Percentiles rank a stretch among this genome's conserved stretches.
Evolutionary conservation across 2,797 vertebrate species (phyloP).

Genomic region (Ambastaia sidthimunki): DNA sequence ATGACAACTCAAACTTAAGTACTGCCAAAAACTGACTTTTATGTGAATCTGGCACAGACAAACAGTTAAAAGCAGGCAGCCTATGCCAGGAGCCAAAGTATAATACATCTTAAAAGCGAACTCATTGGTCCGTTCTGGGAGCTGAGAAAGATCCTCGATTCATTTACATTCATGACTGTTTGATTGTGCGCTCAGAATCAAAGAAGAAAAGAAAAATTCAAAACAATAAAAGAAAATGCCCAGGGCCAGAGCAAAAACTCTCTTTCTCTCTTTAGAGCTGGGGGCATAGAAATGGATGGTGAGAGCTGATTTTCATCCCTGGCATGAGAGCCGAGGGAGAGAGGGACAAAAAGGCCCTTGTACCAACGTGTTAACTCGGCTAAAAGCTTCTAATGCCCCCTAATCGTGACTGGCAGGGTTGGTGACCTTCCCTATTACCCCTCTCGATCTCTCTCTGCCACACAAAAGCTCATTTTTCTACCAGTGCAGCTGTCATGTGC

Average conservation of each 20-base stretch:
- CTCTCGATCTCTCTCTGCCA: slow-evolving; percentile 43
- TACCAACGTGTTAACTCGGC: slow-evolving; percentile 73
- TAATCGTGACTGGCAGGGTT: slow-evolving; percentile 81
- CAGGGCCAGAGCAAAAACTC: slow-evolving; percentile 51
- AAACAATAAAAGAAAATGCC: slow-evolving; percentile 51
- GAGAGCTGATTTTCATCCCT: slow-evolving; percentile 63
- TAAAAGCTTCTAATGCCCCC: slow-evolving; percentile 74
- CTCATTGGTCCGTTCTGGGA: slow-evolving; percentile 24
- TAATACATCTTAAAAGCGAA: slow-evolving; percentile 44
- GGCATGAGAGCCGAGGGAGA: slow-evolving; percentile 59
- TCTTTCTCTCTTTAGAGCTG: slow-evolving; percentile 47
- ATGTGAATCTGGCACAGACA: slow-evolving; percentile 38
- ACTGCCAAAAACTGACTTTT: slow-evolving; percentile 42
- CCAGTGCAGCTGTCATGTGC: slow-evolving; percentile 55
- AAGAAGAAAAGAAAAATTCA: slow-evolving; percentile 39
- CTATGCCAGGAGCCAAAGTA: slow-evolving; percentile 31
- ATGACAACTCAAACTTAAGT: slow-evolving; percentile 38
- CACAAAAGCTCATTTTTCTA: slow-evolving; percentile 63
- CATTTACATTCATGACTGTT: slow-evolving; percentile 62
- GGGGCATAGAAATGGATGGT: slow-evolving; percentile 55
- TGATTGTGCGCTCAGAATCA: slow-evolving; percentile 51
- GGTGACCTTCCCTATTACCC: slow-evolving; percentile 61
- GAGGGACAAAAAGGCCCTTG: slow-evolving; percentile 74
- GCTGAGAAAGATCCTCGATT: slow-evolving; percentile 43
- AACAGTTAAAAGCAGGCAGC: slow-evolving; percentile 18